phyloP scores from a whole-genome alignment of 2,888 invertebrate genomes.

The Cyaniris semiargus region DNA sequence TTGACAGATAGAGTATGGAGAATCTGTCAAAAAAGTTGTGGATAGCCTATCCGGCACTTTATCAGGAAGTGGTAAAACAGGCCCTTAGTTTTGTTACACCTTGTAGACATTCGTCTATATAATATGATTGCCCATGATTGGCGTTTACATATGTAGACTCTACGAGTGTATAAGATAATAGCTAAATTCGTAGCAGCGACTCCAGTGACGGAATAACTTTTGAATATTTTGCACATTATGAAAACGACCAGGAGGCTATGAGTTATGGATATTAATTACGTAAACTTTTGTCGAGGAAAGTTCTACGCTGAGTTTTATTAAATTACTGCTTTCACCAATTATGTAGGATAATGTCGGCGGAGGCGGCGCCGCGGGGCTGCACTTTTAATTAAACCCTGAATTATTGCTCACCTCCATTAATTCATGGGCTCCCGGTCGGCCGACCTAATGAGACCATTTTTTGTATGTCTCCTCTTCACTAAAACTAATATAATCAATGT shows the following conservation, averaged over 20 bases:
- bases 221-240: background rate
- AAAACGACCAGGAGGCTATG: background rate
- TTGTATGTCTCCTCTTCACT: slow-evolving; percentile 55
- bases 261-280: slow-evolving; percentile 6
- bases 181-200: too few relatives aligned
- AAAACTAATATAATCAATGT: slow-evolving; percentile 25
- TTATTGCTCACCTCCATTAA: slow-evolving; percentile 80
- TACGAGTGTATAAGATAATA: too few relatives aligned
- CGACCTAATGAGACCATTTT: slow-evolving; percentile 78
- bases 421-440: slow-evolving; percentile 73
- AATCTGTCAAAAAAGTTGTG: too few relatives aligned
- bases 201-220: background rate
- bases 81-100: too few relatives aligned
- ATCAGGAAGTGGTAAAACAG: too few relatives aligned
- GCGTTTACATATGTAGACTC: too few relatives aligned
- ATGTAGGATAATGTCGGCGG: slow-evolving; percentile 71
- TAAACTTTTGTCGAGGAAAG: slow-evolving; percentile 19
- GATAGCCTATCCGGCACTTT: too few relatives aligned
- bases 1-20: too few relatives aligned
- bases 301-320: slow-evolving; percentile 64
- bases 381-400: slow-evolving; percentile 81
- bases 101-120: too few relatives aligned
- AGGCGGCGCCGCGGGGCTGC: slow-evolving; percentile 70
- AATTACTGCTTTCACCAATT: slow-evolving; percentile 77
- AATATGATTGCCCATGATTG: too few relatives aligned